Base-by-base conservation (phyloP, 2,113 vertebrate species). In the Ramphastos sulfuratus region DNA sequence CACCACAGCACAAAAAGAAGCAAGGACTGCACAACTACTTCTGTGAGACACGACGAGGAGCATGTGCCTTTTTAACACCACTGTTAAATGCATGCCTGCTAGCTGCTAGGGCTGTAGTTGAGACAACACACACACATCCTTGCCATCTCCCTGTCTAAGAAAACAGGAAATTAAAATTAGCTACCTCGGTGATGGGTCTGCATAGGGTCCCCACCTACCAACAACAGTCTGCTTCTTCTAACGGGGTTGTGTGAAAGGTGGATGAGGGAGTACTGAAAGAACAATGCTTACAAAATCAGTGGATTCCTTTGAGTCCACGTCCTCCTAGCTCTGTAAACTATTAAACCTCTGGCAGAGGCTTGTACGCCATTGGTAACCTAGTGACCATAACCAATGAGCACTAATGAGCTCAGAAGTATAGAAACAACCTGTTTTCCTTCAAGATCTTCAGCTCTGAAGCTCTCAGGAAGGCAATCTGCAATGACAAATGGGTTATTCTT, bases 1-100 rank as follows among this genome's bases (percentile, higher is more conserved):
- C 92, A 96, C 91, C 89, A 82, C 76, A 94, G 88, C 80, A 58
- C 86, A 90, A 96, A 94, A 94, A 88, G 92, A 88, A 96, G 84
- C 85, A 92, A 92, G 80, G 73, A 27, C 88, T 92, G 82, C 85
- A 56, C 83, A 90, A 27, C 80, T 30, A 21, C 80, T 88, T 92
- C 80, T 90, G 48, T 82, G 73, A 94, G 83, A 92, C 92, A 92
- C 0, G 0, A 92, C 80, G 54, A 91, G 82, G 83, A 94, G 60
- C 72, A 90, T 90, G 69, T 85, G 95, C 80, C 82, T 90, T 88
- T 85, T 90, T 92, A 90, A 75, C 80, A 88, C 54, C 30, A 11
- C 80, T 35, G 61, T 61, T 83, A 81, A 95, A 92, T 58, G 54
- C 79, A 75, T 54, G 82, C 61, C 66, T 93, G 60, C 80, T 95